phyloP scores from a whole-genome alignment of 2,797 vertebrate genomes.

The Eulemur mongoz region DNA sequence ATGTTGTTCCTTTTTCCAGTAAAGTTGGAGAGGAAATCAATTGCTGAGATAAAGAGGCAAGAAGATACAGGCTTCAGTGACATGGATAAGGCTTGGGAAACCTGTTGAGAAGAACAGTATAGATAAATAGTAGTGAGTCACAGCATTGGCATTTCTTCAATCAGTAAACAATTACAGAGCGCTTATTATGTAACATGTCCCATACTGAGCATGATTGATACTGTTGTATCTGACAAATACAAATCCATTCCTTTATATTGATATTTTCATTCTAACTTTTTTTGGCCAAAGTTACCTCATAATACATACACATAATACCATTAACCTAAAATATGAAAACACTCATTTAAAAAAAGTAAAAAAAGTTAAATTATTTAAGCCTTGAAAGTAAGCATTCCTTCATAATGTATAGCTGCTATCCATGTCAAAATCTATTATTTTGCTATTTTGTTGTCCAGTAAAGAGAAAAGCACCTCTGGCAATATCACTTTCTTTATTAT shows the following conservation, averaged over 20 bases:
- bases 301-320: neutral
- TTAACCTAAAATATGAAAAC: conserved; percentile 29
- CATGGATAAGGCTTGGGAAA: neutral
- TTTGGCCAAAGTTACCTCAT: neutral
- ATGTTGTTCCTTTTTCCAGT: neutral
- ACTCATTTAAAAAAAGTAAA: neutral
- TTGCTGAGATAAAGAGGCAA: neutral
- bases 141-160: neutral
- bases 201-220: neutral
- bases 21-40: neutral
- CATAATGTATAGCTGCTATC: conserved; percentile 19
- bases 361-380: conserved; percentile 34
- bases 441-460: conserved; percentile 56
- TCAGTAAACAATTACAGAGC: neutral
- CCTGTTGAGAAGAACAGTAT: neutral
- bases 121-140: neutral
- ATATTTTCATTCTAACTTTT: neutral
- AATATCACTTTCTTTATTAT: conserved; percentile 54
- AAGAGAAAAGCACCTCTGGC: conserved; percentile 60
- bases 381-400: conserved; percentile 33
- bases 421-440: conserved; percentile 62
- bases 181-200: neutral
- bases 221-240: neutral
- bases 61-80: neutral
- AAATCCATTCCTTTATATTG: neutral